Evolutionary conservation across 1,140 invertebrate species (phyloP).

Genomic region (Scaptodrosophila lebanonensis): DNA sequence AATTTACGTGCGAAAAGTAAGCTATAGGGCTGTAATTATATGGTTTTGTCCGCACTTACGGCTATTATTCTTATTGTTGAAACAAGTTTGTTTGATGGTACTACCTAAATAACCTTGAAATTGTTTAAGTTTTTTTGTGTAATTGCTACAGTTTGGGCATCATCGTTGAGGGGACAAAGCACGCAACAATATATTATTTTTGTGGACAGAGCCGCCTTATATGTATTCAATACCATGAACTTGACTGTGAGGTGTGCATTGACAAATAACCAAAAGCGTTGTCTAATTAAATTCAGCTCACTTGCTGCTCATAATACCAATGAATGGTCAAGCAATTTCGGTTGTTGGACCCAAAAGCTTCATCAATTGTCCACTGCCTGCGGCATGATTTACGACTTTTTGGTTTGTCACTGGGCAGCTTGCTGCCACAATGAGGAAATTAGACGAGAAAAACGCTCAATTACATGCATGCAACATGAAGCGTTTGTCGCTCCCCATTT

Average conservation of each 20-base stretch:
- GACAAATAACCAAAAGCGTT: constrained; percentile 20
- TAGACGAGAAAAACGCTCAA: constrained; percentile 4
- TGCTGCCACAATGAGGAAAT: constrained; percentile 25
- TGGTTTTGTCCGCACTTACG: too few species aligned
- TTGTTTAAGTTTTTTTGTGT: constrained; percentile 31
- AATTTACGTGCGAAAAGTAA: too few species aligned
- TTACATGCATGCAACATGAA: constrained; percentile 10
- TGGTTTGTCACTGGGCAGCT: constrained; percentile 12
- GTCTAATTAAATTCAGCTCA: constrained; percentile 50
- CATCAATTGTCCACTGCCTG: too few species aligned
- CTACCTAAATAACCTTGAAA: constrained; percentile 10
- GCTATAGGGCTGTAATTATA: too few species aligned
- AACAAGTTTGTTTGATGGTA: too few species aligned
- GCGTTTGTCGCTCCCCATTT: constrained; percentile 20
- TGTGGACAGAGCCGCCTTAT: too few species aligned
- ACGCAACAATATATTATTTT: constrained; percentile 25
- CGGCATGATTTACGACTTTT: not conserved
- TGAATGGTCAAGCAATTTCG: not conserved
- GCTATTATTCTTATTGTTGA: too few species aligned
- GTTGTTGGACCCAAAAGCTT: not conserved
- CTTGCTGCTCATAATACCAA: too few species aligned
- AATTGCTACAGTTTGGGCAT: not conserved
- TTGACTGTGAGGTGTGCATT: constrained; percentile 30
- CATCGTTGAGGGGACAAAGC: constrained; percentile 10
- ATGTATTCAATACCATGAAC: constrained; percentile 51